phyloP scores from a whole-genome alignment of 2,113 vertebrate species.

The Meles meles region DNA sequence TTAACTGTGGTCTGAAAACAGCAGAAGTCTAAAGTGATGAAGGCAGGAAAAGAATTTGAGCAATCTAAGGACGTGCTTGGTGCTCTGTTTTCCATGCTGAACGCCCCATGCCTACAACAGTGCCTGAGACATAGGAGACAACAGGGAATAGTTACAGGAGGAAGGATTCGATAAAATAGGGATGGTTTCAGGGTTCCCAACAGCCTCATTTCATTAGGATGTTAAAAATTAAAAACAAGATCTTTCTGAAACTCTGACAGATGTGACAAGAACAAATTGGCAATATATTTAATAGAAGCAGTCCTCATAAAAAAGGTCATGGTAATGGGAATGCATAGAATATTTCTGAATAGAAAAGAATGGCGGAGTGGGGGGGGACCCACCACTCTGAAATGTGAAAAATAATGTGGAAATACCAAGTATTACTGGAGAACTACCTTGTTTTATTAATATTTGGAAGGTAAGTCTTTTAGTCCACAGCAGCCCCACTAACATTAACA shows the following conservation, averaged over 20 bases:
- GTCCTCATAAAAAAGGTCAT: background rate
- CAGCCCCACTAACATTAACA: background rate
- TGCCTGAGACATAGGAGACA: background rate
- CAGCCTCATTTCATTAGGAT: background rate
- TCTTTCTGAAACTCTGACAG: background rate
- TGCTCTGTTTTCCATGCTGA: background rate
- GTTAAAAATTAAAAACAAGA: background rate
- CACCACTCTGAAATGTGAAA: background rate
- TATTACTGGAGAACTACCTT: background rate
- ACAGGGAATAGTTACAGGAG: background rate
- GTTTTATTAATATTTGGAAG: background rate
- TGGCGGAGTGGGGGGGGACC: rapidly evolving
- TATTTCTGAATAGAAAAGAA: background rate
- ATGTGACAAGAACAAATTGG: background rate
- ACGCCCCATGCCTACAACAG: background rate
- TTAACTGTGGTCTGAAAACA: background rate
- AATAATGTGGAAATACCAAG: background rate
- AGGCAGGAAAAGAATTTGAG: background rate
- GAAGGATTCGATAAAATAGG: background rate
- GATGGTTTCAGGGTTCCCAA: background rate
- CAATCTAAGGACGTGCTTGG: background rate
- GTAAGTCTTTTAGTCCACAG: background rate
- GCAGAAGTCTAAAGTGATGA: background rate
- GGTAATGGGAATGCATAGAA: background rate
- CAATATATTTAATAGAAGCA: background rate